Conservation (phyloP, 2,113 vertebrate genomes). For the Mesitornis unicolor region DNA sequence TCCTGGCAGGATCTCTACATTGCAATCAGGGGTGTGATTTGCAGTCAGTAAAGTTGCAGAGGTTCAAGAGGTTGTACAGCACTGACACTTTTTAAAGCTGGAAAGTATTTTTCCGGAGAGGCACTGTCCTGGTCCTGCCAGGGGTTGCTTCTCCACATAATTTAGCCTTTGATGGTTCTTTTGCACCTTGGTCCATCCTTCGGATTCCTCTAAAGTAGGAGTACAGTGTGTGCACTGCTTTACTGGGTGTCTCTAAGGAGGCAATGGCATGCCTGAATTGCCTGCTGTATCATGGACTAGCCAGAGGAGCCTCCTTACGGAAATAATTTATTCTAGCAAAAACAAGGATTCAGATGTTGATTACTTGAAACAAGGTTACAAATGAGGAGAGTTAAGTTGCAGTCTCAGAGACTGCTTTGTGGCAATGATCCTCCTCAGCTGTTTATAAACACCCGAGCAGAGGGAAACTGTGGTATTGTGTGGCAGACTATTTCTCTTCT, state of each 20-base stretch:
- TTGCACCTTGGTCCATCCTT: background rate
- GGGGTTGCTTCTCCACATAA: background rate
- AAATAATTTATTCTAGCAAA: background rate
- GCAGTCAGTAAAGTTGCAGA: background rate
- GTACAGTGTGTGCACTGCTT: background rate
- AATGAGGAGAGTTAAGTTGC: background rate
- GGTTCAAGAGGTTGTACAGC: background rate
- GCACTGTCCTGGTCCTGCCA: fast-evolving
- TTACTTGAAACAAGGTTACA: background rate
- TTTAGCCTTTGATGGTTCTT: background rate
- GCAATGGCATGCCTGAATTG: background rate
- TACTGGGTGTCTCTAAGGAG: background rate
- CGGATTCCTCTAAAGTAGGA: background rate
- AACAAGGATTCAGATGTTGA: background rate
- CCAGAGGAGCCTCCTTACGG: background rate
- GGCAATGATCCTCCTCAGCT: background rate
- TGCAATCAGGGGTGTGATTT: background rate
- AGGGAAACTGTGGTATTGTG: background rate
- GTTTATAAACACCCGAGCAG: background rate
- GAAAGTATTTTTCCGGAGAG: background rate
- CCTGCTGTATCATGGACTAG: background rate
- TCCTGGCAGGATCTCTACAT: background rate
- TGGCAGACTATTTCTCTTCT: background rate
- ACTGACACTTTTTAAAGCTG: background rate
- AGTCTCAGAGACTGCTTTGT: background rate